These are phyloP conservation scores for Tetragonisca angustula DNA, from an alignment of 2,888 invertebrate species.

Conservation along the genomic window DNA sequence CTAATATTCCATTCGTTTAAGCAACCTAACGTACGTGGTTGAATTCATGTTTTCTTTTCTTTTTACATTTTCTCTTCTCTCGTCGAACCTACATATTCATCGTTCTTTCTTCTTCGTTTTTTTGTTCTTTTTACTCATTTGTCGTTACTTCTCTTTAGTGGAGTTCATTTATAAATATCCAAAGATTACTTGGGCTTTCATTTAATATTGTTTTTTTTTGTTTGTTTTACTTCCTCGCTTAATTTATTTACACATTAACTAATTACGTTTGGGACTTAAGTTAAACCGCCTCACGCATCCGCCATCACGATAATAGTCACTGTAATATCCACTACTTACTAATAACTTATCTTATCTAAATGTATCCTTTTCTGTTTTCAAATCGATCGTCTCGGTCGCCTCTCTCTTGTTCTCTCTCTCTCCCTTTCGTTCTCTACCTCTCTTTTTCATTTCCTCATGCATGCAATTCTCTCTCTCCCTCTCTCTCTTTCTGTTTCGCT, in stretches of 20 bases:
- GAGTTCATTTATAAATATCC: slow-evolving; percentile 80
- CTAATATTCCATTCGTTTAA: slow-evolving; percentile 20
- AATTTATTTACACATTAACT: slow-evolving; percentile 82
- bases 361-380: slow-evolving; percentile 70
- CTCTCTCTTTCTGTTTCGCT: slow-evolving; percentile 4
- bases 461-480: slow-evolving; percentile 45
- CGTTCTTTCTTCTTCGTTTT: slow-evolving; percentile 18
- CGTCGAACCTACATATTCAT: slow-evolving; percentile 68
- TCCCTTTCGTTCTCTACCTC: slow-evolving; percentile 33
- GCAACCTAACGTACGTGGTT: slow-evolving; percentile 48
- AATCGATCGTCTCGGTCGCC: slow-evolving; percentile 74
- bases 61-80: slow-evolving; percentile 38
- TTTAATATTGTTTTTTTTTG: slow-evolving; percentile 68
- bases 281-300: slow-evolving; percentile 74
- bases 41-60: slow-evolving; percentile 38
- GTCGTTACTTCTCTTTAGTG: slow-evolving; percentile 62
- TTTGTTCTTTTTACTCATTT: slow-evolving; percentile 1
- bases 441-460: slow-evolving; percentile 41
- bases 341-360: slow-evolving; percentile 74
- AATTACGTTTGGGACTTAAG: slow-evolving; percentile 79
- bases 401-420: slow-evolving; percentile 61
- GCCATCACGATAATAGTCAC: slow-evolving; percentile 75
- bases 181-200: slow-evolving; percentile 80
- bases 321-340: slow-evolving; percentile 78
- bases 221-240: slow-evolving; percentile 76